Base-by-base conservation (phyloP, 2,797 vertebrate genomes). In the Syngnathus rostellatus region DNA sequence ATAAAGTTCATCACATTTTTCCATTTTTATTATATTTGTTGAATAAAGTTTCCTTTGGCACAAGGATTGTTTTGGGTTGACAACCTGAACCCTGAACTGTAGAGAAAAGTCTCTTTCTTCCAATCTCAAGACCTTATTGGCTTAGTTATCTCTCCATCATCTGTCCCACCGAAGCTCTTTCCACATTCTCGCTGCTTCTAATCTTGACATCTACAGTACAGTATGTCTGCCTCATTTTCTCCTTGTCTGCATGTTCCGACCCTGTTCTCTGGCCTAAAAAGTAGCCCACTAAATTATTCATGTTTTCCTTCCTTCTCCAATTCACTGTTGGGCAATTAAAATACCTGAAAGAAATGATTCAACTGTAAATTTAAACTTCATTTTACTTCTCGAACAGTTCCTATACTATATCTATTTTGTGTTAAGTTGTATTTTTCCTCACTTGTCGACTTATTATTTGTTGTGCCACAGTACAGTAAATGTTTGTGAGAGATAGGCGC, bases 381-480 rank as follows among this genome's bases (percentile, higher is more conserved):
- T 17, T 25, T 21, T 43, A 21, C 39, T 6, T 39, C 37, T 23
- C 17, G 11, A 23, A 16, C 1, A 6, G 12, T 45, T 6, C 39
- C 38, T 23, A 11, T 9, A 0, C 38, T 14, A 1, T 40, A 7
- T 21, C 19, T 62, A 5, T 5, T 62, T 38, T 58, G 55, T 55
- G 25, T 38, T 19, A 8, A 25, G 6, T 6, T 17, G 2, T 57
- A 16, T 7, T 55, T 43, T 17, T 60, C 31, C 57, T 76, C 14
- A 55, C 69, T 76, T 72, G 67, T 65, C 51, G 77, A 79, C 67
- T 81, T 61, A 54, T 76, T 89, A 88, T 90, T 89, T 90, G 88
- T 90, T 90, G 85, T 87, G 85, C 82, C 70, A 89, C 51, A 85
- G 80, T 87, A 86, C 81, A 86, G 82, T 86, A 85, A 78, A 83